Evolutionary conservation across 2,888 invertebrate species (phyloP), one percentile per base, ranked within the genome.

Genomic region (Myathropa florea): DNA sequence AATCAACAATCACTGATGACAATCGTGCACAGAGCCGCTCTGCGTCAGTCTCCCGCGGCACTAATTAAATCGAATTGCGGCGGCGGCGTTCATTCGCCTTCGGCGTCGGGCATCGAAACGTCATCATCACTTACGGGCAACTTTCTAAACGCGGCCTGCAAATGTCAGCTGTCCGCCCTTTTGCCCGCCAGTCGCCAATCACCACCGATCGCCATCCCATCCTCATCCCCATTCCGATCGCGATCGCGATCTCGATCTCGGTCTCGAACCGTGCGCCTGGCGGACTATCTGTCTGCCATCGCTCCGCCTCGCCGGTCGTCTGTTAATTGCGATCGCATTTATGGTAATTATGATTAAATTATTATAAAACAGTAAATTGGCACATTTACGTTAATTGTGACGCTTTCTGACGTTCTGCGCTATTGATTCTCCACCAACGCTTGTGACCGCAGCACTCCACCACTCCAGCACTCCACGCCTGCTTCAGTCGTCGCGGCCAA

Each of bases 331-430:
- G 63, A 59, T 64, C 60, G 63, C 63, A 71, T 63, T 63, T 55
- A 71, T 72, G 79, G 64, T 77, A 55, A 68, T 79, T 79, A 79
- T 79, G 71, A 79, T 79, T 72, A 72, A 65, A 71, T 71, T 71
- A 64, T 59, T 65, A 79, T 79, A 59, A 79, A 79, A 72, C 59
- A 79, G 59, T 79, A 79, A 84, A 84, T 80, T 76, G 84, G 76
- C 84, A 71, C 80, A 76, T 84, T 84, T 39, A 81, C 61, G 67
- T 76, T 76, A 65, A 80, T 84, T 80, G 84, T 80, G 80, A 84
- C 76, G 80, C 70, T 79, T 55, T 84, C 75, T 64, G 71, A 24
- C 75, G 60, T 80, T 80, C 71, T 80, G 71, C 76, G 71, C 84
- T 71, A 84, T 80, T 80, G 71, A 71, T 67, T 76, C 60, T 61